Conservation (phyloP, 2,113 vertebrate genomes). For the Eretmochelys imbricata region DNA sequence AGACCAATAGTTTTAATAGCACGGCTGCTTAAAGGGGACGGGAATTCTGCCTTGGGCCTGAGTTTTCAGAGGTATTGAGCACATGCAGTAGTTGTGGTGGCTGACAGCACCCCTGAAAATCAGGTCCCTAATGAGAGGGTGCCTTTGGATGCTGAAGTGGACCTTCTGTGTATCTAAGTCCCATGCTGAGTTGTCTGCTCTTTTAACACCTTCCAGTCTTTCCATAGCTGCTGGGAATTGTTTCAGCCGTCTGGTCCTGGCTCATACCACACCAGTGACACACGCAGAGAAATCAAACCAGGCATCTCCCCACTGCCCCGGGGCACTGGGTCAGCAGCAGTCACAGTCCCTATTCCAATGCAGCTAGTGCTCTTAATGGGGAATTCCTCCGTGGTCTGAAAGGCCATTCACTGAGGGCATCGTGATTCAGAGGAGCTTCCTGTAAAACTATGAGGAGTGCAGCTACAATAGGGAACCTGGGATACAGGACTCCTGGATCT, state of each 20-base stretch:
- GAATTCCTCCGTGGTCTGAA: neutral
- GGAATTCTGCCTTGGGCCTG: neutral
- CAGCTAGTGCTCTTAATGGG: neutral
- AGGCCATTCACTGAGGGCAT: neutral
- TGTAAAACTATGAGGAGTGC: neutral
- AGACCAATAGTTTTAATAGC: neutral
- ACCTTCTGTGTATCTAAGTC: neutral
- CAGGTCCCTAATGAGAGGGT: neutral
- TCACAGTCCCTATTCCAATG: neutral
- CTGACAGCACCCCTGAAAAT: neutral
- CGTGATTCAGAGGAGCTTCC: neutral
- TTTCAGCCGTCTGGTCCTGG: neutral
- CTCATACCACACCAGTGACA: neutral
- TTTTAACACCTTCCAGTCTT: neutral
- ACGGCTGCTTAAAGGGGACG: fast-evolving
- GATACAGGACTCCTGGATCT: neutral
- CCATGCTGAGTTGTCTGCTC: neutral
- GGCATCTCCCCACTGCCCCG: neutral
- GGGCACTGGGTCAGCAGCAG: neutral
- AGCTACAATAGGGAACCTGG: neutral
- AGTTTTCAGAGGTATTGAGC: neutral
- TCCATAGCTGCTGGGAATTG: neutral
- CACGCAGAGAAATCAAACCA: neutral
- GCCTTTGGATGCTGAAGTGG: fast-evolving
- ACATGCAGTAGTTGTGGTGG: neutral